phyloP scores from a whole-genome alignment of 2,797 vertebrate genomes.

The Pterois miles region DNA sequence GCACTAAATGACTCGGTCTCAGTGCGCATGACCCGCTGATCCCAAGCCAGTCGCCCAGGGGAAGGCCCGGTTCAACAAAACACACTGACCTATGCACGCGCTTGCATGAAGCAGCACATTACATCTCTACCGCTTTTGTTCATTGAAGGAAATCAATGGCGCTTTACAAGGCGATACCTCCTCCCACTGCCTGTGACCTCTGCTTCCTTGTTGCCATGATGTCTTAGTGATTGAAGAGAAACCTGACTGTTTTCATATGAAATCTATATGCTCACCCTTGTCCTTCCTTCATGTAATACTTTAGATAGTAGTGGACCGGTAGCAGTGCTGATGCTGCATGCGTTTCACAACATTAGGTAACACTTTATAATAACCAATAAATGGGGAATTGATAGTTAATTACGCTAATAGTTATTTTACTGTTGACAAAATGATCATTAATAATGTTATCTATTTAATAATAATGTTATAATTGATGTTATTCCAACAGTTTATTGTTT shows the following conservation, averaged over 20 bases:
- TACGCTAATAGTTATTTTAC: too few relatives aligned
- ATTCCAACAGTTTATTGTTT: too few relatives aligned
- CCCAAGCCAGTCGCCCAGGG: slow-evolving; percentile 16
- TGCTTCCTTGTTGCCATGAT: slow-evolving; percentile 3
- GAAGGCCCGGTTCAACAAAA: neutral
- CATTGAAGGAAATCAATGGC: slow-evolving; percentile 58
- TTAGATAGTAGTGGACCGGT: neutral
- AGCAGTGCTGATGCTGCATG: slow-evolving; percentile 41
- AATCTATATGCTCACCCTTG: neutral
- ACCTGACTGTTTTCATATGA: slow-evolving; percentile 15
- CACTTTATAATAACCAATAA: too few relatives aligned
- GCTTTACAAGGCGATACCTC: slow-evolving; percentile 30
- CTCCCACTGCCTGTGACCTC: slow-evolving; percentile 58
- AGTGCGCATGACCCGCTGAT: slow-evolving; percentile 27
- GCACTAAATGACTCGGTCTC: slow-evolving; percentile 30
- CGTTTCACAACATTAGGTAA: neutral
- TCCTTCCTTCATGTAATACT: neutral
- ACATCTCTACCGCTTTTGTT: slow-evolving; percentile 32
- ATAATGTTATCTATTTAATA: too few relatives aligned
- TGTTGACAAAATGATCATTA: too few relatives aligned
- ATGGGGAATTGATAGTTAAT: too few relatives aligned
- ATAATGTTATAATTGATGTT: too few relatives aligned
- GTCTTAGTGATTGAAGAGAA: slow-evolving; percentile 35
- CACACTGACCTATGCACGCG: slow-evolving; percentile 52
- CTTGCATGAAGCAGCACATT: slow-evolving; percentile 68